Evolutionary conservation across 2,797 vertebrate genomes (phyloP), one percentile per base, ranked within the genome.

Genomic region (Tokudaia tokunoshimensis): DNA sequence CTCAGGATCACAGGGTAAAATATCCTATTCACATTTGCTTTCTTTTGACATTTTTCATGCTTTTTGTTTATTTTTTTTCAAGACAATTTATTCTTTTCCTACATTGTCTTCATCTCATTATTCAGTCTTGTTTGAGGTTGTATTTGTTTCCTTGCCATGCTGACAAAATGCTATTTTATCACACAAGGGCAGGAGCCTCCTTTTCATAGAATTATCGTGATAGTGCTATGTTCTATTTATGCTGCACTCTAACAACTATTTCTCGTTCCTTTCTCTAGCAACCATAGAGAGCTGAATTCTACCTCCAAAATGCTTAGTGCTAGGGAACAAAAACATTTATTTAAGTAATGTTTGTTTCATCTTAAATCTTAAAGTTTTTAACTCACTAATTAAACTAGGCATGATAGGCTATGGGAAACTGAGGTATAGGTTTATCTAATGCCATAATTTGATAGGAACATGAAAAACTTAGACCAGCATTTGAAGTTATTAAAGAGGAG

Each of bases 191-290:
- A 94, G 94, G 44, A 87, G 6, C 22, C 61, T 75, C 37, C n/a
- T 79, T 86, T 94, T 96, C n/a, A 85, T 47, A 92, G 24, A 52
- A 82, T 92, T 95, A 85, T 59, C 24, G 89, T 61, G 26, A 85
- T 26, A 96, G 29, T 83, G 31, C 26, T 83, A 4, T 57, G 14
- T 50, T 95, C 78, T 93, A 84, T 52, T 59, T 84, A 4, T 85
- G 52, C 34, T 92, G 55, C 9, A 61, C 57, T 94, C 17, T 90
- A 44, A 95, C 63, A 85, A 31, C 72, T 55, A 52, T 12, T 97
- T 85, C 6, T 97, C 82, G 93, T 2, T 52, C 93, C 80, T 92
- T 96, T 93, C 72, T 74, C 41, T 92, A 92, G 57, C 92, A 83
- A 63, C 31, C 50, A 55, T 29, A 29, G 67, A 91, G 26, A 94